These are phyloP conservation scores for Pithecia hirsuta DNA, from an alignment of 2,797 vertebrate genomes.

Conservation along the genomic window DNA sequence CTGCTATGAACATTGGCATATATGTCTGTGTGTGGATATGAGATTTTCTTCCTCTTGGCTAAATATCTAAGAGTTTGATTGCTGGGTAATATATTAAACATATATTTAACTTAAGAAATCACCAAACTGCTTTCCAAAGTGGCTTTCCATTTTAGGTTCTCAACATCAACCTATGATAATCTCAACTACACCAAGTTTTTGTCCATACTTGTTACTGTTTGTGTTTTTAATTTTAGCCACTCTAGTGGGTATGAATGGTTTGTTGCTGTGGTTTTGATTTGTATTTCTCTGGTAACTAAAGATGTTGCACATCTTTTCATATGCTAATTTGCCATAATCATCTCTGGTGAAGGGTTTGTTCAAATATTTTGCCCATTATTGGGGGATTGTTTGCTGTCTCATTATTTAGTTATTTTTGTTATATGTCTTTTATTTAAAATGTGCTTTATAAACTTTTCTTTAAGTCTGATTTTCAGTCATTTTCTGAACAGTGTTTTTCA, in stretches of 20 bases:
- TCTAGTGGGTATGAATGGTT: not conserved
- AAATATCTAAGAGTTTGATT: not conserved
- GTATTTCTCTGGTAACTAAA: not conserved
- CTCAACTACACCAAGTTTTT: not conserved
- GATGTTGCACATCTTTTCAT: not conserved
- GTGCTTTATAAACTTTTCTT: not conserved
- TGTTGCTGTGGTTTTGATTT: not conserved
- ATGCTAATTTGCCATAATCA: not conserved
- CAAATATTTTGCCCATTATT: not conserved
- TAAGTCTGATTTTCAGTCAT: not conserved
- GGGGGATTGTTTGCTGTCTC: not conserved
- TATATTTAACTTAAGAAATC: not conserved
- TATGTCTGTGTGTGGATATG: not conserved
- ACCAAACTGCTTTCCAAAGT: not conserved
- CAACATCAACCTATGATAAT: not conserved
- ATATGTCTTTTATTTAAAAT: not conserved
- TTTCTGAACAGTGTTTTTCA: conserved; percentile 18
- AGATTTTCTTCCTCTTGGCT: not conserved
- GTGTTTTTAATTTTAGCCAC: not conserved
- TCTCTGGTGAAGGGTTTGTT: not conserved
- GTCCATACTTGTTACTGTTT: not conserved
- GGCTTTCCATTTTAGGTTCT: not conserved
- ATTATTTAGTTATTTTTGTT: conserved; percentile 1
- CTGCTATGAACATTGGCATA: not conserved
- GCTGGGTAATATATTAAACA: not conserved